Percentiles rank a stretch among this genome's conserved stretches.
Conservation (phyloP, 2,797 vertebrate genomes). For the Anabas testudineus region DNA sequence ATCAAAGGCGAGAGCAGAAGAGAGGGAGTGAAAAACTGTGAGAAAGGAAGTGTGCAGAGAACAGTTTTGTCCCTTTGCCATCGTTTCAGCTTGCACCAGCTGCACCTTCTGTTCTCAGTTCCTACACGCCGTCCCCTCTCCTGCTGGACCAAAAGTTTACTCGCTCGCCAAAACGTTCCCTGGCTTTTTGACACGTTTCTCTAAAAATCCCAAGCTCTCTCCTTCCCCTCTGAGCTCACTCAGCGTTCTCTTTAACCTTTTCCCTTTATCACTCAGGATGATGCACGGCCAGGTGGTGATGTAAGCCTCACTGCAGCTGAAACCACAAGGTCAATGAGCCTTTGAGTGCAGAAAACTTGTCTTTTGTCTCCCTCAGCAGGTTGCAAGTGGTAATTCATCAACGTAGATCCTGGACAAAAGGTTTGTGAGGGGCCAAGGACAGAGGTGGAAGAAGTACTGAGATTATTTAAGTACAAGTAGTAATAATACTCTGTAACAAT, state of each 20-base stretch:
- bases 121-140: conserved; percentile 19
- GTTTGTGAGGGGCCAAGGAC: too few relatives aligned
- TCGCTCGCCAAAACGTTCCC: neutral
- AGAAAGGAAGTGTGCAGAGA: conserved; percentile 66
- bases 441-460: too few relatives aligned
- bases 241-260: conserved; percentile 20
- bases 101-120: conserved; percentile 68
- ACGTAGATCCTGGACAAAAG: neutral
- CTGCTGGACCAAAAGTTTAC: conserved; percentile 5
- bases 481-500: neutral
- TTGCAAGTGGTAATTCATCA: conserved; percentile 30
- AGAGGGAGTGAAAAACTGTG: conserved; percentile 51
- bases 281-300: conserved; percentile 54
- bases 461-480: neutral
- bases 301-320: conserved; percentile 42
- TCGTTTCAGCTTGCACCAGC: conserved; percentile 63
- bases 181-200: conserved; percentile 20
- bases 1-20: conserved; percentile 51
- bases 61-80: conserved; percentile 74
- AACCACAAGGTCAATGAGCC: conserved; percentile 15
- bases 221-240: conserved; percentile 10
- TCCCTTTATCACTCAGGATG: conserved; percentile 9
- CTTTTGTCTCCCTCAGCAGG: conserved; percentile 72
- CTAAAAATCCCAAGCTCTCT: neutral
- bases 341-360: conserved; percentile 11